Percentiles rank a stretch among this genome's conserved stretches.
These are phyloP conservation scores for Leptinotarsa haldemani DNA, from an alignment of 2,888 invertebrate species.

Conservation along the genomic window DNA sequence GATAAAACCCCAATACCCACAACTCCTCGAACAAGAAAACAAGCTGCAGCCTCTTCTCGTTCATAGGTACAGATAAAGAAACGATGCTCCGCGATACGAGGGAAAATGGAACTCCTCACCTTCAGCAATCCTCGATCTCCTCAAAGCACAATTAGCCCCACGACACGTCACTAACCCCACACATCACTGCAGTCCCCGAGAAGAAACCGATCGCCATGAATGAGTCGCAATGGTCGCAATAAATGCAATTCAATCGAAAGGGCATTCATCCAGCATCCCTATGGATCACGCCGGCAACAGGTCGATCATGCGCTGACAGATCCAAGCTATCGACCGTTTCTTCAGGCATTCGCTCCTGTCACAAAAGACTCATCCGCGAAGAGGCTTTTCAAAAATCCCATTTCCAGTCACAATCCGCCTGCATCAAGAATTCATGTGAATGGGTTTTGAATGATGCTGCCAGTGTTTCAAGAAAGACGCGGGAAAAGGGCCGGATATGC, in stretches of 20 bases:
- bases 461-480: neutral
- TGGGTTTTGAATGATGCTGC: slow-evolving; percentile 22
- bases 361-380: slow-evolving; percentile 14
- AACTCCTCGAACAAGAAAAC: neutral
- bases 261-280: slow-evolving; percentile 44
- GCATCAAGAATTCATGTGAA: slow-evolving; percentile 47
- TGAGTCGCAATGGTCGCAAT: slow-evolving; percentile 22
- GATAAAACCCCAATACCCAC: neutral
- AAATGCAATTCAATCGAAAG: slow-evolving; percentile 36
- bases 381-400: slow-evolving; percentile 37
- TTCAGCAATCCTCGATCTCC: neutral
- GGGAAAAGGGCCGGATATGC: neutral
- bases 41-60: neutral
- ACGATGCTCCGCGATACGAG: neutral
- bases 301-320: slow-evolving; percentile 18
- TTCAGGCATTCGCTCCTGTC: slow-evolving; percentile 4
- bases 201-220: slow-evolving; percentile 15
- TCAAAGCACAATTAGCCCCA: neutral
- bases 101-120: neutral
- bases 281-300: slow-evolving; percentile 33
- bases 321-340: slow-evolving; percentile 40
- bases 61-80: neutral
- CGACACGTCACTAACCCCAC: slow-evolving; percentile 22
- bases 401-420: slow-evolving; percentile 46
- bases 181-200: slow-evolving; percentile 7